Conservation (phyloP, 2,113 vertebrate species). For the Anarrhichthys ocellatus region DNA sequence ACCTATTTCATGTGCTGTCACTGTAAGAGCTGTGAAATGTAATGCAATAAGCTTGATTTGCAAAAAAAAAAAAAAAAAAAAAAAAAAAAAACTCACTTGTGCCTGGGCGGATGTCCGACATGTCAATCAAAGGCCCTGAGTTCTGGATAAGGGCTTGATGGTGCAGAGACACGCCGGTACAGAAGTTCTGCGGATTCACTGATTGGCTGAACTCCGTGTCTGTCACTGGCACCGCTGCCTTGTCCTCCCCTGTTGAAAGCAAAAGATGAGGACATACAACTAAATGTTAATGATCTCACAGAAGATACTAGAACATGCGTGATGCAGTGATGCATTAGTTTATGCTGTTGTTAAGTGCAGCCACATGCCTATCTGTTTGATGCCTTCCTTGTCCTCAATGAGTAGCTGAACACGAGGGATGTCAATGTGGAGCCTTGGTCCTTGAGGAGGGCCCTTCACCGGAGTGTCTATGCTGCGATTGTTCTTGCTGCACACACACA, state of each 20-base stretch:
- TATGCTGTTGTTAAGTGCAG: background rate
- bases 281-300: background rate
- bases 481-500: conserved; percentile 90
- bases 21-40: background rate
- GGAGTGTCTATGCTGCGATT: conserved; percentile 98
- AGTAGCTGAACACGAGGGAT: conserved; percentile 98
- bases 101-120: conserved; percentile 98
- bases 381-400: conserved; percentile 99
- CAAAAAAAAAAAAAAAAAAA: background rate
- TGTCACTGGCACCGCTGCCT: conserved; percentile 94
- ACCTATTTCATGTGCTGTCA: background rate
- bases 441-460: conserved; percentile 96
- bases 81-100: conserved; percentile 87
- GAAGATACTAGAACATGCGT: background rate
- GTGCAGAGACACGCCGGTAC: conserved; percentile 95
- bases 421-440: conserved; percentile 96
- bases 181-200: conserved; percentile 98
- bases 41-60: background rate
- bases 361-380: conserved; percentile 95
- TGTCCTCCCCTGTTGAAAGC: conserved; percentile 91
- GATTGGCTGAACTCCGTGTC: conserved; percentile 98
- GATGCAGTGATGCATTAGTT: background rate
- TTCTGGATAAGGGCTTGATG: conserved; percentile 98
- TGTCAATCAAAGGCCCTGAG: conserved; percentile 96
- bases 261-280: background rate